Percentiles rank a stretch among this genome's conserved stretches.
Evolutionary conservation across 2,113 vertebrate genomes (phyloP).

Genomic region (Pterocles gutturalis): DNA sequence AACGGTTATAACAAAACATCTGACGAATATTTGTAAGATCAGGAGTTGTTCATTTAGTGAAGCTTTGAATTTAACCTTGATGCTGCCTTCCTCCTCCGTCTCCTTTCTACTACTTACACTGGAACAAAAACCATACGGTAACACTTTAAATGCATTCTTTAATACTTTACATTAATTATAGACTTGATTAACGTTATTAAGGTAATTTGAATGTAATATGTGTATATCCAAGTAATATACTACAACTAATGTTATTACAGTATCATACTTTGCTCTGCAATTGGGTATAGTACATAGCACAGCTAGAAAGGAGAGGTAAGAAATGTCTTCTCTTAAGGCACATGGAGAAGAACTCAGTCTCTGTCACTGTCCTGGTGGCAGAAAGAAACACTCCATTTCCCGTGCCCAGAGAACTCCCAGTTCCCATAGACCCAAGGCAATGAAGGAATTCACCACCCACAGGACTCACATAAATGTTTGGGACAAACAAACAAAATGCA

Average conservation of each 20-base stretch:
- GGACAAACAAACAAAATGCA: background rate
- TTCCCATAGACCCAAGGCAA: background rate
- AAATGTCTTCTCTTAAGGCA: background rate
- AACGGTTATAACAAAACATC: background rate
- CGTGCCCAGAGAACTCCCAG: background rate
- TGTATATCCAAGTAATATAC: background rate
- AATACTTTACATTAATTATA: background rate
- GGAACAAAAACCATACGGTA: background rate
- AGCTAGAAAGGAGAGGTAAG: background rate
- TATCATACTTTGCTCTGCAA: background rate
- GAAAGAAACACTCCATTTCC: background rate
- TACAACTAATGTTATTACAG: background rate
- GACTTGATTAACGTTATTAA: background rate
- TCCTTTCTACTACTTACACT: background rate
- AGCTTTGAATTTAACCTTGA: conserved; percentile 13
- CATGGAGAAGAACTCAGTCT: background rate
- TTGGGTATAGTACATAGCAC: background rate
- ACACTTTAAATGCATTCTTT: background rate
- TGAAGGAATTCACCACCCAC: background rate
- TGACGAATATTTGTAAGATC: conserved; percentile 16
- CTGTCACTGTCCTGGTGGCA: background rate
- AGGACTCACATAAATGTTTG: background rate
- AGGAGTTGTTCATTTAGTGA: background rate
- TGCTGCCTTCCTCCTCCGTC: background rate
- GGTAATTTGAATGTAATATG: background rate